phyloP scores from a whole-genome alignment of 2,797 vertebrate genomes.

The Cyclura pinguis region DNA sequence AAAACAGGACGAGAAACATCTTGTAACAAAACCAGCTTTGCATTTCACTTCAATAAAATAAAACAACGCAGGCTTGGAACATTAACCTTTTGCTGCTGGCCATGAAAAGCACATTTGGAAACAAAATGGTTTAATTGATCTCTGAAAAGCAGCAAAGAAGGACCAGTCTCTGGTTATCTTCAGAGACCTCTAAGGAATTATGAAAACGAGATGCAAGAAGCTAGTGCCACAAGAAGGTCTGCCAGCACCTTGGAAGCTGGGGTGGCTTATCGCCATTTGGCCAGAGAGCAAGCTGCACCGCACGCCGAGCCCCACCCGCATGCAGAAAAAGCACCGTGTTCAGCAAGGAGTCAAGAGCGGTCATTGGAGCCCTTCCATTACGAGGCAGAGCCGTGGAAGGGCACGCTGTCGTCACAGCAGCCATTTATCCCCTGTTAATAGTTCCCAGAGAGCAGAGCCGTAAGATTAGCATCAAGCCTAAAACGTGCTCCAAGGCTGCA shows the following conservation, averaged over 20 bases:
- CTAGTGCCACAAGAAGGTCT: too few relatives aligned
- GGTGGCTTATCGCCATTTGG: not conserved
- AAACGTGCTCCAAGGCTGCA: too few relatives aligned
- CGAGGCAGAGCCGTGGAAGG: not conserved
- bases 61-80: not conserved
- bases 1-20: not conserved
- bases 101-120: not conserved
- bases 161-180: not conserved
- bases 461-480: not conserved
- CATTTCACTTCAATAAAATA: too few relatives aligned
- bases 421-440: too few relatives aligned
- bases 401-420: too few relatives aligned
- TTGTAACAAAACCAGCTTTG: too few relatives aligned
- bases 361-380: not conserved
- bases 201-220: fast-evolving
- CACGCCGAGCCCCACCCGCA: too few relatives aligned
- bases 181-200: not conserved
- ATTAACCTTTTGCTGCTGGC: not conserved
- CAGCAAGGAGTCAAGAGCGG: not conserved
- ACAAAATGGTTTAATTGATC: not conserved
- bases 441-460: not conserved
- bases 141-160: not conserved
- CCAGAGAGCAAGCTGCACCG: too few relatives aligned
- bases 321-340: too few relatives aligned
- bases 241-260: not conserved